These are phyloP conservation scores for Panopea generosa DNA, from an alignment of 2,888 invertebrate species.

Conservation along the genomic window DNA sequence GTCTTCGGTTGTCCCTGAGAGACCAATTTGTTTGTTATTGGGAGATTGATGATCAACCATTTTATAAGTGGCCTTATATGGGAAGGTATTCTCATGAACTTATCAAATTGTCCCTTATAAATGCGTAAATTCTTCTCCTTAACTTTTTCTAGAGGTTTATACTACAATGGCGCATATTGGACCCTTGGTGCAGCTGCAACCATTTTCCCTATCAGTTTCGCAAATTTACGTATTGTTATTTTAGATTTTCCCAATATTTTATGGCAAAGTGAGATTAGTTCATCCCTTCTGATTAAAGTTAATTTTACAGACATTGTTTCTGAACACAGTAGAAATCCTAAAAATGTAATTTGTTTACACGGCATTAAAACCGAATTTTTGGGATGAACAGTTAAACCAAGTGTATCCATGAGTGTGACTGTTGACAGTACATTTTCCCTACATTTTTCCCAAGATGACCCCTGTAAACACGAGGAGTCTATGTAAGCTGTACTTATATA, in stretches of 20 bases:
- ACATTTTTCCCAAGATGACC: conserved; percentile 22
- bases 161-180: conserved; percentile 47
- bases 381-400: conserved; percentile 51
- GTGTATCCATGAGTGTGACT: conserved; percentile 26
- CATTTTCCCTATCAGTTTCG: conserved; percentile 42
- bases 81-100: conserved; percentile 5
- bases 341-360: conserved; percentile 42
- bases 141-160: conserved; percentile 53
- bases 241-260: background rate
- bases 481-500: conserved; percentile 29
- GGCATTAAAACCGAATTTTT: conserved; percentile 53
- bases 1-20: background rate
- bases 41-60: conserved; percentile 17
- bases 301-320: conserved; percentile 34
- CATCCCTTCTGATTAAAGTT: conserved; percentile 26
- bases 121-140: conserved; percentile 39
- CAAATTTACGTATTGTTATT: conserved; percentile 26
- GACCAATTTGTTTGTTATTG: background rate
- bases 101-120: conserved; percentile 12
- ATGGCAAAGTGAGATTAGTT: conserved; percentile 25
- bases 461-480: conserved; percentile 32
- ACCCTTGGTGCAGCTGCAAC: conserved; percentile 51
- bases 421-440: conserved; percentile 22
- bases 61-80: background rate
- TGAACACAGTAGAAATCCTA: conserved; percentile 57